Evolutionary conservation across 2,113 vertebrate genomes (phyloP), one percentile per base, ranked within the genome.

Genomic region (Aspidoscelis tigris): DNA sequence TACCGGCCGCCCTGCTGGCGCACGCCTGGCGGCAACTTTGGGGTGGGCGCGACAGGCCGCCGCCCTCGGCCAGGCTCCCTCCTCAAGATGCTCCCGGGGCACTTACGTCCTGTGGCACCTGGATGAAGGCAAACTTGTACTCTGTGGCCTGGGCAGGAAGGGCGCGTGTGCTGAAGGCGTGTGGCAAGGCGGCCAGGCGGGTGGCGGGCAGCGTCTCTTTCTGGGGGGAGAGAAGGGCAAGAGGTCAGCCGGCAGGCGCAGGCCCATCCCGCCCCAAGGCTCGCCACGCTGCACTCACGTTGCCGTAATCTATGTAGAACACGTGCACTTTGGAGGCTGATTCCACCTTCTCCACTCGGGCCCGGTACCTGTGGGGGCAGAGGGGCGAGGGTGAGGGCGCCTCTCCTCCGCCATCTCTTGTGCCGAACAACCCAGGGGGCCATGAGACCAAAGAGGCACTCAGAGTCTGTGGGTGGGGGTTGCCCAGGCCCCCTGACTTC

Each of bases 241-340:
- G 22, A 26, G 14, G 18, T 41, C 24, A 5, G 61, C 7, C 33
- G 9, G 7, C 5, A 8, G 3, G 1, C 0, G 2, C 47, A 50
- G 41, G 39, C 50, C 20, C 18, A 2, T 21, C 9, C 20, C 5
- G 18, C 50, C n/a, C 70, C 7, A 9, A 24, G 3, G 43, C n/a
- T 6, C 22, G 6, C 83, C 55, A 20, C 18, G 4, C 20, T 14
- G 11, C 89, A 98, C 98, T 99, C 93, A 99, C 98, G 0, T 99
- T 99, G 94, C 98, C 98, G 0, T 99, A 99, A 96, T 99, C 98
- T 0, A 99, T 98, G 96, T 99, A 99, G 96, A 98, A 99, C 85
- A 99, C 97, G 2, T 99, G 97, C 10, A 99, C 97, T 85, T 97
- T 99, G 86, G 96, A 93, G 0, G 96, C 89, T 0, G 97, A 98